phyloP scores from a whole-genome alignment of 2,888 invertebrate species.

The Danaus chrysippus region DNA sequence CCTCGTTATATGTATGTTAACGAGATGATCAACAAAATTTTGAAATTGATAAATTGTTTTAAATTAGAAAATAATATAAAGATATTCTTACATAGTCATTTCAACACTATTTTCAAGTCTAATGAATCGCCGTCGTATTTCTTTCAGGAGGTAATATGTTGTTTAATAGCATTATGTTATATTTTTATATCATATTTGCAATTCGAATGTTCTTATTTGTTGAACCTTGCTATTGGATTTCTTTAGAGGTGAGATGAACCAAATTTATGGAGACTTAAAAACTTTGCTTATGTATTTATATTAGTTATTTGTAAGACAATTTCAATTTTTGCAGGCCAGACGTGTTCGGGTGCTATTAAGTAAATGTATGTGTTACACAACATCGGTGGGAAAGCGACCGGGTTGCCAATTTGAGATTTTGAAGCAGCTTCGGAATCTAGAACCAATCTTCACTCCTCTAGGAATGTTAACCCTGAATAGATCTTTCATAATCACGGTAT shows the following conservation, averaged over 20 bases:
- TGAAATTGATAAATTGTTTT: too few species aligned
- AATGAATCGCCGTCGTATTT: too few species aligned
- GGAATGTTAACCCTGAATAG: conserved; percentile 2
- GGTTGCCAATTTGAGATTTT: not conserved
- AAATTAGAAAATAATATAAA: too few species aligned
- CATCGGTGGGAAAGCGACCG: not conserved
- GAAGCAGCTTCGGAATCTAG: not conserved
- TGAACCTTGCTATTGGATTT: not conserved
- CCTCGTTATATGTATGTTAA: too few species aligned
- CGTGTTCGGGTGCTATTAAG: not conserved
- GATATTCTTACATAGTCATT: too few species aligned
- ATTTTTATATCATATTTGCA: too few species aligned
- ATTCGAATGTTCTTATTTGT: not conserved
- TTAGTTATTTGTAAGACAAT: not conserved
- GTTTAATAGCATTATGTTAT: too few species aligned
- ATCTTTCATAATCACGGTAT: not conserved
- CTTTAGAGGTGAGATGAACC: not conserved
- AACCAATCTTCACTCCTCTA: not conserved
- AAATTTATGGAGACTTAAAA: not conserved
- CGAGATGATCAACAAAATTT: too few species aligned
- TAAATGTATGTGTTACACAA: not conserved
- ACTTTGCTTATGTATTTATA: not conserved
- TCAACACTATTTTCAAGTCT: too few species aligned
- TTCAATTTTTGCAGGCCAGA: not conserved
- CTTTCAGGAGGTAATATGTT: too few species aligned